A percentile compares a stretch with the other conserved stretches of the same genome.
Conservation (phyloP, 2,797 vertebrate genomes). For the Sparidentex hasta region DNA sequence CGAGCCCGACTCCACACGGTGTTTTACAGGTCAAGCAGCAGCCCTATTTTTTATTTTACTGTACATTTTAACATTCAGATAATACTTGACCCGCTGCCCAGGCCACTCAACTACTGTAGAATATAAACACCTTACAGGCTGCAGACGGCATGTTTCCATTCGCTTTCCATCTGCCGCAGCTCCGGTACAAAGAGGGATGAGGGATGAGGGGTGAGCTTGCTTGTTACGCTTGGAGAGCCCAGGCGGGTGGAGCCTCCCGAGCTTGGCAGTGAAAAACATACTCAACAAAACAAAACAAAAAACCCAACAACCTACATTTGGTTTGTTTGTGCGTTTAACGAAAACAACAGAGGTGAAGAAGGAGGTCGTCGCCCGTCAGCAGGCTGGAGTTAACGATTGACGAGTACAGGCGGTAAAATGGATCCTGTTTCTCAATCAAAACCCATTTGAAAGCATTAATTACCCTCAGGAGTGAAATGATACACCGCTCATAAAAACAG, state of each 20-base stretch:
- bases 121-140: constrained; percentile 45
- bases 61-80: constrained; percentile 51
- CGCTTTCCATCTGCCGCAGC: constrained; percentile 28
- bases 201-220: neutral
- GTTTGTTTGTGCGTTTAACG: constrained; percentile 58
- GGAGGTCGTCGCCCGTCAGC: neutral
- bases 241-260: constrained; percentile 21
- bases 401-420: constrained; percentile 10
- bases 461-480: neutral
- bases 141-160: constrained; percentile 18
- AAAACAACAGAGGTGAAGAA: neutral
- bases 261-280: constrained; percentile 42
- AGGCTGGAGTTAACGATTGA: neutral
- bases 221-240: constrained; percentile 1
- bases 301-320: constrained; percentile 34
- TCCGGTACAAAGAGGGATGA: neutral
- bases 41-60: constrained; percentile 16
- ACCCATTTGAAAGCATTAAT: neutral
- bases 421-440: constrained; percentile 1
- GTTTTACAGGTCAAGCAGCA: constrained; percentile 26
- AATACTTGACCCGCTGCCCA: constrained; percentile 21
- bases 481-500: neutral
- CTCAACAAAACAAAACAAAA: neutral
- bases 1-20: neutral
- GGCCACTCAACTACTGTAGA: constrained; percentile 26